Conservation (phyloP, 1,140 invertebrate genomes). For the Hylaeus volcanicus region DNA sequence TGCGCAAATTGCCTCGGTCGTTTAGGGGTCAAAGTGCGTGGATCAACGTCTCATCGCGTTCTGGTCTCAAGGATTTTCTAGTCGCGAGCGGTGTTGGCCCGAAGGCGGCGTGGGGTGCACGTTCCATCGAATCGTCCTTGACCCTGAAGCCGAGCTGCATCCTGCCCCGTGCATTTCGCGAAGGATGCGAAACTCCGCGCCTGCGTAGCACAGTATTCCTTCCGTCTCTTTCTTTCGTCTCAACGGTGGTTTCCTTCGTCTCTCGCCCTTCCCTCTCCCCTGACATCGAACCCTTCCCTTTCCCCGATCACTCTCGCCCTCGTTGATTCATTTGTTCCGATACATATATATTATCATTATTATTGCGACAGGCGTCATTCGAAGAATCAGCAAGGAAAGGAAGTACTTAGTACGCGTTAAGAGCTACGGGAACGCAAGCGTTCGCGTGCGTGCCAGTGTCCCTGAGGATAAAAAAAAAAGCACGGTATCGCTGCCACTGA, state of each 20-base stretch:
- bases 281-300: background rate
- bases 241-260: background rate
- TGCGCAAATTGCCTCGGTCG: background rate
- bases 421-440: too few species aligned
- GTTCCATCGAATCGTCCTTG: conserved; percentile 66
- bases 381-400: too few species aligned
- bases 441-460: too few species aligned
- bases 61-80: conserved; percentile 45
- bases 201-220: conserved; percentile 28
- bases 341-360: background rate
- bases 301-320: conserved; percentile 13
- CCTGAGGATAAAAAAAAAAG: too few species aligned
- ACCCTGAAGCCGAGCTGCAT: conserved; percentile 63
- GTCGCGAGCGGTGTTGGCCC: conserved; percentile 24
- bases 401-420: too few species aligned
- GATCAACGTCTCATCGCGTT: conserved; percentile 7
- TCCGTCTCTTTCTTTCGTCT: conserved; percentile 23
- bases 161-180: conserved; percentile 59
- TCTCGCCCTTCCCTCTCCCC: background rate
- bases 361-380: too few species aligned
- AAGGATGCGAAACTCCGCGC: conserved; percentile 55
- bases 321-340: conserved; percentile 14
- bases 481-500: too few species aligned
- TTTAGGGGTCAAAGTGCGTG: conserved; percentile 31
- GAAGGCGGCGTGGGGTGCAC: conserved; percentile 47